Base-by-base conservation (phyloP, 2,888 invertebrate genomes). In the Clostera curtula region DNA sequence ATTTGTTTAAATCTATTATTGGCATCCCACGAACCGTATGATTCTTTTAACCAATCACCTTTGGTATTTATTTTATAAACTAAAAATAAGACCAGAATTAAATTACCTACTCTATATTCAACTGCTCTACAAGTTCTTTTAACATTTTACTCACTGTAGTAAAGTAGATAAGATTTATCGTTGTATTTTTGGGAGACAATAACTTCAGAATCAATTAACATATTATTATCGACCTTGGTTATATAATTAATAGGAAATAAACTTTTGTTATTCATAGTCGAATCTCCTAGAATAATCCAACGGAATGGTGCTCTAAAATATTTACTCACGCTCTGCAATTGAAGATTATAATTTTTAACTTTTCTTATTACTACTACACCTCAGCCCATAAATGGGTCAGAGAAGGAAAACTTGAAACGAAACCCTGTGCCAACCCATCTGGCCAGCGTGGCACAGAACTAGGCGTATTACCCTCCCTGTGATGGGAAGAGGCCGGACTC, bases 171-270 rank as follows among this genome's bases (percentile, higher is more conserved):
- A 36, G 54, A 71, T 3, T 34, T 25, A 10, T 42, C 35, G 4
- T 51, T 40, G 2, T 29, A 34, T 7, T 42, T 27, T 8, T 46
- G 38, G 21, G 61, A 44, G 2, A 72, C 36, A 12, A 58, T 34
- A 2, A 71, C 72, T 52, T 77, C 71, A 2, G 64, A 58, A 31
- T 82, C 75, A 7, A 69, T 52, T 7, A 67, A 49, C 11, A 76
- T 45, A 16, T 68, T 49, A 5, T 71, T 41, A 19, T 56, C 37
- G 2, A 31, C 18, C 3, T 70, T 32, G 5, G 43, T 36, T 19
- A 48, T n/a, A n/a, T n/a, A n/a, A n/a, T n/a, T n/a, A n/a, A n/a
- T 27, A 6, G 69, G 62, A 19, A 70, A 36, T 6, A 46, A 39
- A 5, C 44, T 32, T n/a, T 35, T 19, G 2, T 29, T 34, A 12